phyloP scores from a whole-genome alignment of 2,797 vertebrate species.

The Sebastes reedi region DNA sequence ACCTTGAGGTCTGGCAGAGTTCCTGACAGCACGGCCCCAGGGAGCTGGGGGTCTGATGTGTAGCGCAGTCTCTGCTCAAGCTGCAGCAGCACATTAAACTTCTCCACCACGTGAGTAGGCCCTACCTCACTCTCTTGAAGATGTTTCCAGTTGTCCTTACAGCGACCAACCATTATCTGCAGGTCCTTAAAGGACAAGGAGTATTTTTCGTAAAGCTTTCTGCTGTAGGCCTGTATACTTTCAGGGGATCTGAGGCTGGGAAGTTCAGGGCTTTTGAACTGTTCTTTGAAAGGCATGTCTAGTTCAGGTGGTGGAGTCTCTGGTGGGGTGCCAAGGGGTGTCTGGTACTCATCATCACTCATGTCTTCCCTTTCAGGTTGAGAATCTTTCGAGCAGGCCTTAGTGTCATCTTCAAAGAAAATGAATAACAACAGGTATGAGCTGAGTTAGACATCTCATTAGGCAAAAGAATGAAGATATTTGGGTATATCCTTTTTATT shows the following conservation, averaged over 20 bases:
- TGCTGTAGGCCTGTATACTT: constrained; percentile 84
- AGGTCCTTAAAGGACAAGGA: constrained; percentile 94
- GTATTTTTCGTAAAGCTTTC: constrained; percentile 95
- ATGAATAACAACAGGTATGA: neutral
- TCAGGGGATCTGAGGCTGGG: constrained; percentile 80
- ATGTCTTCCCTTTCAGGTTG: constrained; percentile 86
- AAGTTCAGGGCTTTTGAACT: constrained; percentile 64
- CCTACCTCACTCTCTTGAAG: constrained; percentile 94
- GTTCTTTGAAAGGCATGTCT: constrained; percentile 67
- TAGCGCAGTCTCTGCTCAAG: constrained; percentile 94
- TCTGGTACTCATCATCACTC: constrained; percentile 97
- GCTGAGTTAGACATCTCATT: neutral
- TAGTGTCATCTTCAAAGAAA: constrained; percentile 78
- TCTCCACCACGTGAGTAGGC: constrained; percentile 97
- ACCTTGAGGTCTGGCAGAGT: constrained; percentile 95
- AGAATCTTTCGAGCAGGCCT: constrained; percentile 71
- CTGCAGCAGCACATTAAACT: constrained; percentile 95
- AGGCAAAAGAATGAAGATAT: neutral
- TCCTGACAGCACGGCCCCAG: constrained; percentile 94
- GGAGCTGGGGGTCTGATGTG: constrained; percentile 96
- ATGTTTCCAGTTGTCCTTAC: constrained; percentile 97
- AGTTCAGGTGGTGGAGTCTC: constrained; percentile 88
- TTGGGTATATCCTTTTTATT: neutral
- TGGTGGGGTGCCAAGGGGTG: constrained; percentile 93
- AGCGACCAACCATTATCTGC: constrained; percentile 97